Conservation (phyloP, 2,797 vertebrate genomes). For the Clamator glandarius region DNA sequence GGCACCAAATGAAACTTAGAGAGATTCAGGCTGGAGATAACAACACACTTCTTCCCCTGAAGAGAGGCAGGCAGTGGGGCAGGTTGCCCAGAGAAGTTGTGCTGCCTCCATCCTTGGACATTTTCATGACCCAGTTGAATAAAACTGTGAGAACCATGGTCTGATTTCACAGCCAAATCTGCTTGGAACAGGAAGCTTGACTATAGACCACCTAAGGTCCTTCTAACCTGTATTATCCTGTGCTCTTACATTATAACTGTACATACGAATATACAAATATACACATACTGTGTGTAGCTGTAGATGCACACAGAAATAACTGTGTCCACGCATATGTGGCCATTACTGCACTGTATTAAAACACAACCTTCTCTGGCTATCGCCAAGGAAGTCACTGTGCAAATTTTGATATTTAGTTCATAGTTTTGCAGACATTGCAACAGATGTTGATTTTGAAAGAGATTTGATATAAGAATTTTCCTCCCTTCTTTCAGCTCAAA, state of each 20-base stretch:
- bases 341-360: not conserved
- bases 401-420: not conserved
- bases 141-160: not conserved
- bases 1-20: not conserved
- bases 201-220: not conserved
- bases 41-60: not conserved
- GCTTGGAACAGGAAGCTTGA: not conserved
- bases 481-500: not conserved
- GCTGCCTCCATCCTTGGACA: not conserved
- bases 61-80: not conserved
- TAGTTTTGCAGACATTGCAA: not conserved
- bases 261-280: not conserved
- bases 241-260: not conserved
- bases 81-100: not conserved
- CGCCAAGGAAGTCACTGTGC: not conserved
- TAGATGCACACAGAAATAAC: not conserved
- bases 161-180: not conserved
- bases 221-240: not conserved
- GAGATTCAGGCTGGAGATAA: not conserved
- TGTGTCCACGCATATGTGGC: no score
- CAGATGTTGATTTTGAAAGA: not conserved
- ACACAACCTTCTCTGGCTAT: not conserved
- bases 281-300: not conserved
- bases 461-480: not conserved
- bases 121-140: not conserved